These are phyloP conservation scores for Elephantulus edwardii DNA, from an alignment of 2,113 vertebrate genomes.

Conservation along the genomic window DNA sequence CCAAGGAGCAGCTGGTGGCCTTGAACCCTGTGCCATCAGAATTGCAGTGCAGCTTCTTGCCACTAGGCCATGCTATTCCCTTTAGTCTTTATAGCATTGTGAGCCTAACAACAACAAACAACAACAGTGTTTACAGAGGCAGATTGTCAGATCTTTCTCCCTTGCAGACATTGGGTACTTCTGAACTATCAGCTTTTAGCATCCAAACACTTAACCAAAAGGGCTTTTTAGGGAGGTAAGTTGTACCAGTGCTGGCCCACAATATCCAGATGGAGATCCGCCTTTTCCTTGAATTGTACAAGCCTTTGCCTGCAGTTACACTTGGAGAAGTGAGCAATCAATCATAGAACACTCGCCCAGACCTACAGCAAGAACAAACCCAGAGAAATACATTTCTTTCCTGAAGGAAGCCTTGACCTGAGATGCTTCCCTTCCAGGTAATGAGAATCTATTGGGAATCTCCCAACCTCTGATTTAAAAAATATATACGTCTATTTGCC, in stretches of 20 bases:
- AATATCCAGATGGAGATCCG: not conserved
- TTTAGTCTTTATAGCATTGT: too few relatives aligned
- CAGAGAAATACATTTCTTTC: not conserved
- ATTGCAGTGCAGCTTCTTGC: too few relatives aligned
- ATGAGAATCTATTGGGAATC: not conserved
- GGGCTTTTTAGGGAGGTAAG: not conserved
- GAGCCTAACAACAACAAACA: too few relatives aligned
- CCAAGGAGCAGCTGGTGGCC: too few relatives aligned
- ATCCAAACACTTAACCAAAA: not conserved
- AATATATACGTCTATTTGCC: not conserved
- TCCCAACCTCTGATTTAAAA: constrained; percentile 38
- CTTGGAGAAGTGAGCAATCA: not conserved
- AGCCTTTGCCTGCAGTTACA: not conserved
- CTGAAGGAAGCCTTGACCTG: not conserved
- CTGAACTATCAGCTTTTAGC: not conserved
- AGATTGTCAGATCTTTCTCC: not conserved
- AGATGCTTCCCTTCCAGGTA: constrained; percentile 7
- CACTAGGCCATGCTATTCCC: too few relatives aligned
- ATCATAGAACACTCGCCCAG: not conserved
- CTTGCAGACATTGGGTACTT: not conserved
- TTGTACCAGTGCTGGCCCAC: not conserved
- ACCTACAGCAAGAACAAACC: not conserved
- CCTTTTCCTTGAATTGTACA: not conserved
- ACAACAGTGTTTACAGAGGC: not conserved
- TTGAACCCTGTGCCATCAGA: too few relatives aligned